Conservation (phyloP, 2,888 invertebrate species). For the Agrochola lota region DNA sequence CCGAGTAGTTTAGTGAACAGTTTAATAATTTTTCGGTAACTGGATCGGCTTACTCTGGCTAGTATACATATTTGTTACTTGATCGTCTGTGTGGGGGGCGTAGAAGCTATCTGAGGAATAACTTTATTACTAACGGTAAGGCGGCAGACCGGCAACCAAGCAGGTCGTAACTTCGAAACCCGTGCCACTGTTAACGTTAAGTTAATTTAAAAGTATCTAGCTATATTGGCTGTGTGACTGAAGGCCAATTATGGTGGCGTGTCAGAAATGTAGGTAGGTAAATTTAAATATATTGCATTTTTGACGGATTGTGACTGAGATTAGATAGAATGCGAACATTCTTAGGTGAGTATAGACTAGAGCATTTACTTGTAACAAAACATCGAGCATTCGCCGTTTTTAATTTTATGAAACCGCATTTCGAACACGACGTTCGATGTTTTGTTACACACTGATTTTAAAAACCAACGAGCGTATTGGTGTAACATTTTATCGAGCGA, state of each 20-base stretch:
- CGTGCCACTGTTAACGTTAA: not conserved
- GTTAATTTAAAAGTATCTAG: not conserved
- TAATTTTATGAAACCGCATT: too few species aligned
- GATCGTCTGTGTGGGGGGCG: not conserved
- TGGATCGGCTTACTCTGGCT: conserved; percentile 37
- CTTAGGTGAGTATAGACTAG: too few species aligned
- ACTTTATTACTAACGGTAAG: not conserved
- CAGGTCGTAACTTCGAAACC: not conserved
- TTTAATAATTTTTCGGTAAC: conserved; percentile 61
- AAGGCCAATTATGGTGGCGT: not conserved
- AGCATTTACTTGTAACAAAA: too few species aligned
- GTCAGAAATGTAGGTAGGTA: not conserved
- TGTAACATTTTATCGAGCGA: too few species aligned
- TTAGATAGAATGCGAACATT: too few species aligned
- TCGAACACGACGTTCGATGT: too few species aligned
- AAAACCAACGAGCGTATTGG: too few species aligned
- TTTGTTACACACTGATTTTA: too few species aligned
- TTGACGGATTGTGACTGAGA: not conserved
- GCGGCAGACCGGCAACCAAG: not conserved
- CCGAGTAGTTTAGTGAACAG: conserved; percentile 46
- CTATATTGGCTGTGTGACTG: not conserved
- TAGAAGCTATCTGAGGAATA: not conserved
- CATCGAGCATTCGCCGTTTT: too few species aligned
- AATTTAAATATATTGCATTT: too few species aligned
- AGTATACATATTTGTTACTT: conserved; percentile 1